Conservation (phyloP, 2,113 vertebrate genomes). For the Larimichthys polyactis region DNA sequence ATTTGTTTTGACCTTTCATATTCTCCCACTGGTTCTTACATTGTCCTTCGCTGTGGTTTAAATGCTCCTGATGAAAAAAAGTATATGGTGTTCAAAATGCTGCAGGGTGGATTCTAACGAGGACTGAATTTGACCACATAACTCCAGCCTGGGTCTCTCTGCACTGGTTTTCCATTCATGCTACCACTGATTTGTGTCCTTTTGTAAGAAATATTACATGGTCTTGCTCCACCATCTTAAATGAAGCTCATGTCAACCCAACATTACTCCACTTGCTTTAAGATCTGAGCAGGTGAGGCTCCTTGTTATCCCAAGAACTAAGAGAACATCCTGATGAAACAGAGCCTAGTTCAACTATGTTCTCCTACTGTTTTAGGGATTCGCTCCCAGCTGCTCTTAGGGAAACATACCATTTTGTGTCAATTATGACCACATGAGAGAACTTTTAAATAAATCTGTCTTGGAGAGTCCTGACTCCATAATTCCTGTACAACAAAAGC, state of each 20-base stretch:
- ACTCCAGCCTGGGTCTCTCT: constrained; percentile 7
- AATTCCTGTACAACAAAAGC: background rate
- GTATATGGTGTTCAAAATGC: constrained; percentile 23
- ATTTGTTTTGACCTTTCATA: constrained; percentile 20
- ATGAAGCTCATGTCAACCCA: constrained; percentile 9
- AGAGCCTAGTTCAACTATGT: background rate
- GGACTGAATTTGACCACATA: constrained; percentile 29
- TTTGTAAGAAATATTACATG: constrained; percentile 11
- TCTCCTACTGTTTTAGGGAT: background rate
- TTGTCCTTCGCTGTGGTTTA: constrained; percentile 16
- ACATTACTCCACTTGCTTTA: background rate
- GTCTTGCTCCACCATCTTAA: background rate
- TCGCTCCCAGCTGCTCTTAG: background rate
- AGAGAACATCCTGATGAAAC: background rate
- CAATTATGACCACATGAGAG: background rate
- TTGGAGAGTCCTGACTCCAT: background rate
- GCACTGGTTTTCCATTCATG: constrained; percentile 1
- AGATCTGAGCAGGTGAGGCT: constrained; percentile 14
- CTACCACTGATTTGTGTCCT: constrained; percentile 8
- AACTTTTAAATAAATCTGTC: background rate
- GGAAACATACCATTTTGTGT: background rate
- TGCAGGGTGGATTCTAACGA: constrained; percentile 34
- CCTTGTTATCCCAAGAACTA: background rate
- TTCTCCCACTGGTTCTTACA: constrained; percentile 3
- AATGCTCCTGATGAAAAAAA: constrained; percentile 16